Conservation (phyloP, 2,113 vertebrate species). For the Salvelinus fontinalis region DNA sequence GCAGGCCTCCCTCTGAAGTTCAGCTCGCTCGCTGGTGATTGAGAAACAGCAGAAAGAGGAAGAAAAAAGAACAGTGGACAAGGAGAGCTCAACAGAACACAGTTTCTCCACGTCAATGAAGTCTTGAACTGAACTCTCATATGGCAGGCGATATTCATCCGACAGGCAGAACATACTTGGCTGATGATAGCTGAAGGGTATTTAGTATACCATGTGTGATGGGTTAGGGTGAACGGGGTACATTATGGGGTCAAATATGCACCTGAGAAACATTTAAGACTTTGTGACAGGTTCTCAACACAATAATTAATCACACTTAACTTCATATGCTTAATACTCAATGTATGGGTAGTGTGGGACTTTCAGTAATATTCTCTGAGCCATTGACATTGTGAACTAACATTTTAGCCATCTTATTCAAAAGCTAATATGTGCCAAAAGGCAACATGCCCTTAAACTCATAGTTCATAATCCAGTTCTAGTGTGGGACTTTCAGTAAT, state of each 20-base stretch:
- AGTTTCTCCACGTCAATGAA: not conserved
- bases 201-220: constrained; percentile 1
- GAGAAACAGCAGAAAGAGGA: constrained; percentile 40
- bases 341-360: too few relatives aligned
- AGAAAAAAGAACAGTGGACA: not conserved
- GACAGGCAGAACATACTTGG: constrained; percentile 7
- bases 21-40: constrained; percentile 18
- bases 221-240: not conserved
- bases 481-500: too few relatives aligned
- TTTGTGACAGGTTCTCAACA: not conserved
- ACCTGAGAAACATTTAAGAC: constrained; percentile 4
- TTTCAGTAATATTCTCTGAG: too few relatives aligned
- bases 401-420: too few relatives aligned
- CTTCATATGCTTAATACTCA: too few relatives aligned
- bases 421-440: too few relatives aligned
- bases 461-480: not conserved
- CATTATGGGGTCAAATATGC: not conserved
- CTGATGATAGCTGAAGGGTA: constrained; percentile 11
- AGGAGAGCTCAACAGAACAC: constrained; percentile 7
- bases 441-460: too few relatives aligned
- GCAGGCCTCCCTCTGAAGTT: constrained; percentile 30
- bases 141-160: not conserved
- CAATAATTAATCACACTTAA: not conserved
- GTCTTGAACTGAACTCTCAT: not conserved
- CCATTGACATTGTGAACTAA: too few relatives aligned